A percentile compares a stretch with the other conserved stretches of the same genome.
Conservation (phyloP, 1,140 invertebrate genomes). For the Leptinotarsa lineolata region DNA sequence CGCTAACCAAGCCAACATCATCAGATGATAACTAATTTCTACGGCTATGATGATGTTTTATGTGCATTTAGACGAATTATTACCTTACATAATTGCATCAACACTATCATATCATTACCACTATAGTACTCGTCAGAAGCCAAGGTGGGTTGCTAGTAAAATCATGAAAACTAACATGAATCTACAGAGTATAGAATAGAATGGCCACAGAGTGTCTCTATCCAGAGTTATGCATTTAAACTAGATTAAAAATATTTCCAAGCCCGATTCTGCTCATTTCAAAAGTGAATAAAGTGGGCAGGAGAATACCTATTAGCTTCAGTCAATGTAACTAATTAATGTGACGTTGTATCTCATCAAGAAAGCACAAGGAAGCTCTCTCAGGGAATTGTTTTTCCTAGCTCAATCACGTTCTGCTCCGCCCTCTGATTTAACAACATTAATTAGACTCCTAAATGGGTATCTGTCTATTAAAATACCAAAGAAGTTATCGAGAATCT, state of each 20-base stretch:
- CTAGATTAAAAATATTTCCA: not conserved
- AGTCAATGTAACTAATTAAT: conserved; percentile 27
- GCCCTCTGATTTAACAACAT: conserved; percentile 35
- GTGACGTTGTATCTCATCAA: conserved; percentile 27
- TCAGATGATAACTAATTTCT: too few relatives aligned
- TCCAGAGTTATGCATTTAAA: too few relatives aligned
- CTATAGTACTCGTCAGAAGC: too few relatives aligned
- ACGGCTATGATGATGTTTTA: too few relatives aligned
- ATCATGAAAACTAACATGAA: too few relatives aligned
- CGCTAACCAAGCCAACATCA: too few relatives aligned
- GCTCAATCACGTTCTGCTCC: conserved; percentile 31
- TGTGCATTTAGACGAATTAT: too few relatives aligned
- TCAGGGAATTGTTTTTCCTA: conserved; percentile 26
- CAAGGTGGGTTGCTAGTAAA: too few relatives aligned
- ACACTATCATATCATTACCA: too few relatives aligned
- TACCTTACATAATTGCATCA: too few relatives aligned
- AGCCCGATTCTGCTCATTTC: conserved; percentile 1
- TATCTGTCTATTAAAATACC: conserved; percentile 37
- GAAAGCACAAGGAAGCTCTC: conserved; percentile 20
- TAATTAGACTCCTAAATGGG: conserved; percentile 38
- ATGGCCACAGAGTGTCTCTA: too few relatives aligned
- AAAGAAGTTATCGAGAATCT: conserved; percentile 4
- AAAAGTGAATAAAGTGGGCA: conserved; percentile 1
- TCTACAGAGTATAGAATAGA: too few relatives aligned
- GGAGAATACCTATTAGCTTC: conserved; percentile 11